Conservation (phyloP, 1,140 invertebrate species). For the Tetramorium alpestre region DNA sequence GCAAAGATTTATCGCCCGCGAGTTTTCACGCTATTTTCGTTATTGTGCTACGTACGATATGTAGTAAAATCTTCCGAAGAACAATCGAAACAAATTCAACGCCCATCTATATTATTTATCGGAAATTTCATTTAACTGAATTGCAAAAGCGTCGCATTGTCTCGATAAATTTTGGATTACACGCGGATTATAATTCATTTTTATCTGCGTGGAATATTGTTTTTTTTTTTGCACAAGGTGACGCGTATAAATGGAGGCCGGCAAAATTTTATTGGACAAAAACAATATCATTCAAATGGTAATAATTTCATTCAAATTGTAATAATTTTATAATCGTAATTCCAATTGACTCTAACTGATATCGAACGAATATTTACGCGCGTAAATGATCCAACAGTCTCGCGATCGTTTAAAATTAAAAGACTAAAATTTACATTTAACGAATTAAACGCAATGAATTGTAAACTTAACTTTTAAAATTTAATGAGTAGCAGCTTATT, state of each 20-base stretch:
- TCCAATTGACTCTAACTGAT: slow-evolving; percentile 37
- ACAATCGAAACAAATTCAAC: slow-evolving; percentile 54
- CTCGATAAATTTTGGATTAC: slow-evolving; percentile 55
- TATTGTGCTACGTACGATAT: slow-evolving; percentile 5
- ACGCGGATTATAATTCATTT: slow-evolving; percentile 44
- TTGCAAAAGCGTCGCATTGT: slow-evolving; percentile 51
- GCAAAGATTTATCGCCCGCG: slow-evolving; percentile 53
- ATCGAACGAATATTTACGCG: slow-evolving; percentile 23
- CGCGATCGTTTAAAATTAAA: slow-evolving; percentile 34
- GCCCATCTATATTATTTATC: slow-evolving; percentile 55
- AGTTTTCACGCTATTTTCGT: slow-evolving; percentile 51
- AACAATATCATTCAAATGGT: slow-evolving; percentile 5
- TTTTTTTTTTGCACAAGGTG: slow-evolving; percentile 22
- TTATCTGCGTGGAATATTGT: slow-evolving; percentile 7
- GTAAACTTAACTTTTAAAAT: slow-evolving; percentile 3
- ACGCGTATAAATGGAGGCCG: not conserved
- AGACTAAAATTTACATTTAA: slow-evolving; percentile 14
- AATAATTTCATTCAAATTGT: slow-evolving; percentile 5
- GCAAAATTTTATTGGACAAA: slow-evolving; percentile 11
- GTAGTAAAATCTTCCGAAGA: slow-evolving; percentile 42
- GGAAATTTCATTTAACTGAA: slow-evolving; percentile 53
- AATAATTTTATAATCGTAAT: slow-evolving; percentile 34
- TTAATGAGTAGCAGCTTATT: slow-evolving; percentile 9
- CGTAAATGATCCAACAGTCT: slow-evolving; percentile 14
- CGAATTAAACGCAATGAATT: slow-evolving; percentile 32